A percentile compares a stretch with the other conserved stretches of the same genome.
Evolutionary conservation across 2,797 vertebrate species (phyloP).

Genomic region (Pantherophis alleghaniensis): DNA sequence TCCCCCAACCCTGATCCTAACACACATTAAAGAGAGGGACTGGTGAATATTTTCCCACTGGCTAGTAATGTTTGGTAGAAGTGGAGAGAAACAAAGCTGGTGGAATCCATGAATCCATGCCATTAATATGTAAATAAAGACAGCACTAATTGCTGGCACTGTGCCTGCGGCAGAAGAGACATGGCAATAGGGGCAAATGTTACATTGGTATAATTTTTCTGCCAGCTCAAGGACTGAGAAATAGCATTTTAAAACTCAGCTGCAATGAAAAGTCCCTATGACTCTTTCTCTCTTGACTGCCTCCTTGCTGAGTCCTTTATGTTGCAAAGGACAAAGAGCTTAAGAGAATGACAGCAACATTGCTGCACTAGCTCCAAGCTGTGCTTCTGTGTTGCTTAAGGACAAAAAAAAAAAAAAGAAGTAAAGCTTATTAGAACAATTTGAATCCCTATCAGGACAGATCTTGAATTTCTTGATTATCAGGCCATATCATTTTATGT

Average conservation of each 20-base stretch:
- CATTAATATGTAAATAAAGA: not conserved
- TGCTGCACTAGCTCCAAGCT: not conserved
- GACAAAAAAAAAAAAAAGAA: not conserved
- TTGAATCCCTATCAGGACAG: not conserved
- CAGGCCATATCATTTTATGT: not conserved
- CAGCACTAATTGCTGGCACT: not conserved
- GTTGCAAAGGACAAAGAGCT: not conserved
- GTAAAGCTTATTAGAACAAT: not conserved
- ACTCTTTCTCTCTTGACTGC: not conserved
- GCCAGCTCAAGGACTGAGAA: not conserved
- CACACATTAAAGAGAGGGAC: not conserved
- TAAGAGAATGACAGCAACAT: not conserved
- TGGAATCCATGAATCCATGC: not conserved
- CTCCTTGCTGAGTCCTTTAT: not conserved
- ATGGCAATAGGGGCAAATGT: not conserved
- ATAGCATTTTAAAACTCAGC: not conserved
- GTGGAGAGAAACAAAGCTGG: not conserved
- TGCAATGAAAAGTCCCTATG: not conserved
- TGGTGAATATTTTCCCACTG: not conserved
- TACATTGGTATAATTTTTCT: not conserved
- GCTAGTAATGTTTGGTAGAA: not conserved
- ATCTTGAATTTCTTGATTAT: not conserved
- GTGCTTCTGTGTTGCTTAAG: not conserved
- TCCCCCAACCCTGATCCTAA: not conserved
- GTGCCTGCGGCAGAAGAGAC: not conserved